Evolutionary conservation across 2,888 invertebrate genomes (phyloP).

Genomic region (Agrochola lychnidis): DNA sequence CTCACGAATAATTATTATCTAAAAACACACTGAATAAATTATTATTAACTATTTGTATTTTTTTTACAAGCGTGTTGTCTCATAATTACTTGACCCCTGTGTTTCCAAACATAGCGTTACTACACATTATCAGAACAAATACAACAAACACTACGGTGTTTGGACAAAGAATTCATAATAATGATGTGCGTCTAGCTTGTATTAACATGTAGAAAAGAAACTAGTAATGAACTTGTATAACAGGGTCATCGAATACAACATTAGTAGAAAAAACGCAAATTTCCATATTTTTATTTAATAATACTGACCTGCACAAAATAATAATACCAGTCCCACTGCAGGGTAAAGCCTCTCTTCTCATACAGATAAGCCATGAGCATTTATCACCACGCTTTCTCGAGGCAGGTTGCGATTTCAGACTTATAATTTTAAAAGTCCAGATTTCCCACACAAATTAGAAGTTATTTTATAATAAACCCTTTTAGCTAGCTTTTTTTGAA

Average conservation of each 20-base stretch:
- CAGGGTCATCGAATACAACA: background rate
- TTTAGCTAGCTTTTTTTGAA: background rate
- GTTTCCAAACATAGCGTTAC: constrained; percentile 38
- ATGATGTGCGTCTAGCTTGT: constrained; percentile 27
- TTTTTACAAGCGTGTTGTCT: background rate
- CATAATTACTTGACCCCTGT: background rate
- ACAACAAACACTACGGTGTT: constrained; percentile 22
- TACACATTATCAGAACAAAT: constrained; percentile 39
- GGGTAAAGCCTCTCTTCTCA: too few relatives aligned
- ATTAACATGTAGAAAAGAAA: background rate
- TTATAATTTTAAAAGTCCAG: too few relatives aligned
- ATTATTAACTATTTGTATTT: background rate
- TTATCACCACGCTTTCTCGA: background rate
- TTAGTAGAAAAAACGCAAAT: background rate
- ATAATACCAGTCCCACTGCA: background rate
- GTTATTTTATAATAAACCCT: background rate
- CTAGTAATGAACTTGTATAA: background rate
- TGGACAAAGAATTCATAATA: constrained; percentile 31
- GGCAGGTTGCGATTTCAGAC: too few relatives aligned
- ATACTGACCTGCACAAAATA: background rate
- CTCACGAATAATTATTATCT: background rate
- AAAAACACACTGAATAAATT: background rate
- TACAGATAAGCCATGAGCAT: too few relatives aligned
- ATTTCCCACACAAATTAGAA: background rate
- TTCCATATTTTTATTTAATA: background rate